Evolutionary conservation across 2,797 vertebrate genomes (phyloP).

Genomic region (Streptopelia turtur): DNA sequence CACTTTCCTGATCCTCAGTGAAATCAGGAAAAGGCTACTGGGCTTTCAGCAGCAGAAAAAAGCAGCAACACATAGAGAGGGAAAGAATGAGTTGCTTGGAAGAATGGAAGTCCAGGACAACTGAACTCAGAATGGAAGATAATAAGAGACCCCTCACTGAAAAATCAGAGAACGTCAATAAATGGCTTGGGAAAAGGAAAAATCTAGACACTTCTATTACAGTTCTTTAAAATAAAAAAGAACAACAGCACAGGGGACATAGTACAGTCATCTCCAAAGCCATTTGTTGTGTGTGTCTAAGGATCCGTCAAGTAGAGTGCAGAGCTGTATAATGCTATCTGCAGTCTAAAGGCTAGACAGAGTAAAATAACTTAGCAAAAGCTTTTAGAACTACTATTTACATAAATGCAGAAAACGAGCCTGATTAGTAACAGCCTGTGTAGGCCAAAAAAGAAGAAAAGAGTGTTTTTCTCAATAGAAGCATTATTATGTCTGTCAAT

Average conservation of each 20-base stretch:
- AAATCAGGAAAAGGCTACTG: background rate
- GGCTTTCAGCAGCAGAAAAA: background rate
- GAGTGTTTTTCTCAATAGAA: background rate
- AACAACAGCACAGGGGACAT: background rate
- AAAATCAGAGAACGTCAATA: background rate
- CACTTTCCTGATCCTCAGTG: background rate
- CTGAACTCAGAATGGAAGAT: background rate
- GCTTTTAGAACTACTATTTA: background rate
- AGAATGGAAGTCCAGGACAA: background rate
- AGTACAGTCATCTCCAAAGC: background rate
- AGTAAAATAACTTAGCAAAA: background rate
- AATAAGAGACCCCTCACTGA: background rate
- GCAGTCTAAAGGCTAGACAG: background rate
- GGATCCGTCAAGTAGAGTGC: background rate
- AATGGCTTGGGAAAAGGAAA: background rate
- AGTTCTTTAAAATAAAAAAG: background rate
- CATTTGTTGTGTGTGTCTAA: background rate
- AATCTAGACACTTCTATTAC: background rate
- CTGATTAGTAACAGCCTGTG: background rate
- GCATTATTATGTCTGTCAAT: background rate
- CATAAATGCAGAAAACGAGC: background rate
- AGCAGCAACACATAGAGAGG: rapidly evolving
- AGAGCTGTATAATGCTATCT: background rate
- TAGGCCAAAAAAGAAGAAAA: background rate
- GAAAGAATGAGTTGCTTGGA: background rate